phyloP scores from a whole-genome alignment of 2,113 vertebrate species.

The Oryzias melastigma region DNA sequence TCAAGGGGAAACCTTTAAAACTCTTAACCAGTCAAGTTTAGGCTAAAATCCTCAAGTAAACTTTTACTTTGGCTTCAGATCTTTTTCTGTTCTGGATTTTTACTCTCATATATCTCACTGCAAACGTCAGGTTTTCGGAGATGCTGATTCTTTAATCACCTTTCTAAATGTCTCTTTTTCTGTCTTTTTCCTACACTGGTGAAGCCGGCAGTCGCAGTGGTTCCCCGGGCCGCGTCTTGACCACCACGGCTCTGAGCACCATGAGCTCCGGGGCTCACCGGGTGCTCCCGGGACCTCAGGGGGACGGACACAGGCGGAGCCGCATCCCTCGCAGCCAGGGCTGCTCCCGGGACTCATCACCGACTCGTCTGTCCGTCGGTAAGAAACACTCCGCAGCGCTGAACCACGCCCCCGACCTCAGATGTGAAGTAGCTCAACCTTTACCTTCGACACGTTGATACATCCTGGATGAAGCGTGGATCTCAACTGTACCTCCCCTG shows the following conservation, averaged over 20 bases:
- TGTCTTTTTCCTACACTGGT: slow-evolving; percentile 18
- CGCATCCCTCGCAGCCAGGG: slow-evolving; percentile 96
- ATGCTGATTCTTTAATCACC: neutral
- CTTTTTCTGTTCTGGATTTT: too few species aligned
- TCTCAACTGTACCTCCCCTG: slow-evolving; percentile 29
- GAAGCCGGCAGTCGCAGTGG: slow-evolving; percentile 95
- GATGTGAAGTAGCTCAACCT: neutral
- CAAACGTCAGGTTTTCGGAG: neutral
- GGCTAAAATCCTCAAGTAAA: too few species aligned
- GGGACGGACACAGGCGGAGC: slow-evolving; percentile 84
- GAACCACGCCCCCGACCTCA: too few species aligned
- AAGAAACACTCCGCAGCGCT: slow-evolving; percentile 52
- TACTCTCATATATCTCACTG: too few species aligned
- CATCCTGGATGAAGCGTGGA: neutral
- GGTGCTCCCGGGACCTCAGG: slow-evolving; percentile 78
- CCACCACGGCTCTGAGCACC: slow-evolving; percentile 90
- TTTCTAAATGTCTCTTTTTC: neutral
- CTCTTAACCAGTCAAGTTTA: neutral
- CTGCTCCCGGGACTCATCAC: slow-evolving; percentile 94
- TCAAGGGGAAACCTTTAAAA: slow-evolving; percentile 17
- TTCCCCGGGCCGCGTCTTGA: slow-evolving; percentile 92
- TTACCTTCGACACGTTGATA: neutral
- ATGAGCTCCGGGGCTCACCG: slow-evolving; percentile 88
- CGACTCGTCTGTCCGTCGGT: slow-evolving; percentile 94
- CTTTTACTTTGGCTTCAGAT: too few species aligned